These are phyloP conservation scores for Brachyptera putata DNA, from an alignment of 2,888 invertebrate species.

Conservation along the genomic window DNA sequence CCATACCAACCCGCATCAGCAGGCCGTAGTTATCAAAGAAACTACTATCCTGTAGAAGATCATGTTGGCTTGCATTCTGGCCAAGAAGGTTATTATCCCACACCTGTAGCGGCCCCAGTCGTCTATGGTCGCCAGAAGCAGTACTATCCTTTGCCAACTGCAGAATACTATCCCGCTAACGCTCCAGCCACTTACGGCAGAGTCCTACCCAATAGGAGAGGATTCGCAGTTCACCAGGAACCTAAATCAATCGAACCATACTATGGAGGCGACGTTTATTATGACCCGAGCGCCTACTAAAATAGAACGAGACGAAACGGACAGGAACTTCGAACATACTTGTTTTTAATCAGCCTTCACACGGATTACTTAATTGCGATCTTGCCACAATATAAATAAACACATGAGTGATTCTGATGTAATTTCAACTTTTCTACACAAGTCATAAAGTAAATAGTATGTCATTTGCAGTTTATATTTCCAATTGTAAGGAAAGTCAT, in stretches of 20 bases:
- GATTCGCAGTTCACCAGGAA: background rate
- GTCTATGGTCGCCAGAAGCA: background rate
- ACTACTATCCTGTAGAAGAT: constrained; percentile 10
- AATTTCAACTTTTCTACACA: no score
- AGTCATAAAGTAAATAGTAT: no score
- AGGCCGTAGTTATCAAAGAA: background rate
- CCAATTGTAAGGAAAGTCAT: no score
- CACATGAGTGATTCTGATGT: no score
- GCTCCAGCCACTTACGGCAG: background rate
- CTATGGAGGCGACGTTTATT: background rate
- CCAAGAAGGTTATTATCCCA: background rate
- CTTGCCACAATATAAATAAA: no score
- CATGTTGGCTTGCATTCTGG: background rate
- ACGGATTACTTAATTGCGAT: no score
- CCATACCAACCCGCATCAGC: background rate
- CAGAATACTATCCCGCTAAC: background rate
- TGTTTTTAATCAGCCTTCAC: no score
- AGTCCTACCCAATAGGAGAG: background rate
- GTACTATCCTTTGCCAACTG: background rate
- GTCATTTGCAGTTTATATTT: no score
- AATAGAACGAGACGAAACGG: background rate
- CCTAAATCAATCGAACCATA: background rate
- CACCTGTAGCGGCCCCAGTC: background rate
- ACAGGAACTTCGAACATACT: no score
- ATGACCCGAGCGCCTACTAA: background rate